Conservation (phyloP, 1,140 invertebrate genomes). For the Penaeus japonicus region DNA sequence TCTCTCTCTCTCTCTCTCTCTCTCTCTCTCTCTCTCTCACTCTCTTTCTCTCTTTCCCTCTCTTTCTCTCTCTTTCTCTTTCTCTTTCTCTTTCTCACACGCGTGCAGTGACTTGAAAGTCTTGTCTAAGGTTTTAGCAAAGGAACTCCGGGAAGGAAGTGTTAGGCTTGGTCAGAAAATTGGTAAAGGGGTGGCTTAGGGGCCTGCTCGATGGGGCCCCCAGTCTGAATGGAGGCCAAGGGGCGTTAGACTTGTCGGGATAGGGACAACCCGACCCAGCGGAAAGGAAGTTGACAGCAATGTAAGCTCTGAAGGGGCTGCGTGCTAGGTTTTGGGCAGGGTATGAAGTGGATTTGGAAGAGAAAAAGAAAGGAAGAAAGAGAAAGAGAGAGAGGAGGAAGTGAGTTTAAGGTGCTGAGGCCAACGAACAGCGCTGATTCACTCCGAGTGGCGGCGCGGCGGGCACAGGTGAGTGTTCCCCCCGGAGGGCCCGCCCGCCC, state of each 20-base stretch:
- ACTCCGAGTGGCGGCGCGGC: background rate
- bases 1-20: background rate
- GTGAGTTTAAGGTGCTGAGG: background rate
- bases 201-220: background rate
- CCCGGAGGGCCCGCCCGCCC: background rate
- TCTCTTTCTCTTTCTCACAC: background rate
- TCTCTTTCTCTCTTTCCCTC: background rate
- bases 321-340: background rate
- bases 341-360: background rate
- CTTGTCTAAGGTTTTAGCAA: background rate
- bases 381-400: background rate
- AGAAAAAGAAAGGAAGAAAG: background rate
- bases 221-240: no score
- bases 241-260: no score
- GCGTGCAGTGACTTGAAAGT: no score
- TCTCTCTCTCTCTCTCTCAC: background rate
- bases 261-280: no score
- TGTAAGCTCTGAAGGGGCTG: background rate
- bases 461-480: conserved; percentile 6
- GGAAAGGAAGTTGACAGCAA: background rate
- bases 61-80: background rate
- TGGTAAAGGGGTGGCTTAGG: background rate
- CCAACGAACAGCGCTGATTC: conserved; percentile 10
- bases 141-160: background rate
- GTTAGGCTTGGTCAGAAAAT: background rate